phyloP scores from a whole-genome alignment of 2,888 invertebrate species.

The Keiferia lycopersicella region DNA sequence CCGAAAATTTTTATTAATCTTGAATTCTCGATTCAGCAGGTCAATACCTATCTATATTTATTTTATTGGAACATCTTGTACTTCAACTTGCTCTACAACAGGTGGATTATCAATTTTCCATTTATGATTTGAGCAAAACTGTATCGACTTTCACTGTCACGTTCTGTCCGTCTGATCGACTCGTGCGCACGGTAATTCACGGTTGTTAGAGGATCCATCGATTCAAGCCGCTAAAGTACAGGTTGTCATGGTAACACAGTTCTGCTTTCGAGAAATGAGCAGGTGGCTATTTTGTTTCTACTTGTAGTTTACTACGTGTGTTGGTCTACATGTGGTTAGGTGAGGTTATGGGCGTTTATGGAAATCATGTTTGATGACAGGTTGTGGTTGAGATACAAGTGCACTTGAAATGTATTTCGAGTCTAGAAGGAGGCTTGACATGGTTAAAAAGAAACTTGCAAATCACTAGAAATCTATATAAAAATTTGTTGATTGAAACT shows the following conservation, averaged over 20 bases:
- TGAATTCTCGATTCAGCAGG: too few species aligned
- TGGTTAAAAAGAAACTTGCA: neutral
- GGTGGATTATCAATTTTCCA: neutral
- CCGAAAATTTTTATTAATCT: too few species aligned
- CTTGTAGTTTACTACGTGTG: neutral
- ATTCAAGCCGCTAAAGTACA: neutral
- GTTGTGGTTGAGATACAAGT: neutral
- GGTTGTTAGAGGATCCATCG: slow-evolving; percentile 14
- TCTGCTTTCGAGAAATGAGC: neutral
- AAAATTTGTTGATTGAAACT: too few species aligned
- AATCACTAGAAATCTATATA: neutral
- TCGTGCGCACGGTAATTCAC: slow-evolving; percentile 23
- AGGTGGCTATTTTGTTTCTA: neutral
- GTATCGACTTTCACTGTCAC: slow-evolving; percentile 41
- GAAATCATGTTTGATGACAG: slow-evolving; percentile 5
- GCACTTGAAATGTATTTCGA: neutral
- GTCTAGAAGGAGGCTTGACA: neutral
- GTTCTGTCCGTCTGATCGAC: slow-evolving; percentile 25
- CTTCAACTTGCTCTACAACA: neutral
- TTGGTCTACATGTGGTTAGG: slow-evolving; percentile 3
- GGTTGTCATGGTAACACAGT: slow-evolving; percentile 2
- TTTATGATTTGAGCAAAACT: slow-evolving; percentile 30
- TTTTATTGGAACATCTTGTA: too few species aligned
- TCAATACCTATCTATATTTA: too few species aligned
- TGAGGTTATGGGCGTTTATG: slow-evolving; percentile 1